Base-by-base conservation (phyloP, 2,797 vertebrate species). In the Rachycentron canadum region DNA sequence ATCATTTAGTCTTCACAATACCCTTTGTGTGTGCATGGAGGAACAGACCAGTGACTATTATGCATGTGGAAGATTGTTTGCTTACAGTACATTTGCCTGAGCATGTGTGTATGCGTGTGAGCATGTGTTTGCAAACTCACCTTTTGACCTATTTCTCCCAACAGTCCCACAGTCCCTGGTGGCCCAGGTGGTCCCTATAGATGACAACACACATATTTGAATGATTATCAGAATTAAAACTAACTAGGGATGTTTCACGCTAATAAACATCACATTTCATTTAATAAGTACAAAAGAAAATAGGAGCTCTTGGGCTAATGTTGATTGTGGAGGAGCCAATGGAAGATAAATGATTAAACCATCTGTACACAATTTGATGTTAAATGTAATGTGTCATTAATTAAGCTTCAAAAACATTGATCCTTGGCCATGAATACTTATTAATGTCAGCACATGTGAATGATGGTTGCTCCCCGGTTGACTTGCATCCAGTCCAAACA, bases 101-200 rank as follows among this genome's bases (percentile, higher is more conserved):
- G 43, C 41, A 45, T 56, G n/a, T 59, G 56, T 4, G 0, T 50
- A 26, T n/a, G 41, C 50, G 49, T 59, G 26, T 3, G 0, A 49
- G 34, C 57, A 25, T 16, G 41, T 59, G 5, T 49, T 34, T 81
- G 55, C 67, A 52, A 43, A 58, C 30, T 86, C 85, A 99, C 98
- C 97, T 97, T 96, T 73, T 93, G 96, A 52, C 98, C 98, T 0
- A 96, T 96, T 87, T 98, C 97, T 92, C 98, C 98, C 47, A 97
- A 94, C 65, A 96, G 91, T 38, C 98, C 98, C 0, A 95, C 50
- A 76, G 94, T 94, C 21, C 98, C 98, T 83, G 95, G 95, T 49
- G 95, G 94, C 92, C 98, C 98, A 77, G 95, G 72, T 56, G 95
- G 94, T 77, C 98, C 98, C 98, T 99, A 68, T 30, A 78, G 64